Evolutionary conservation across 2,888 invertebrate species (phyloP).

Genomic region (Drosophila lacicola): DNA sequence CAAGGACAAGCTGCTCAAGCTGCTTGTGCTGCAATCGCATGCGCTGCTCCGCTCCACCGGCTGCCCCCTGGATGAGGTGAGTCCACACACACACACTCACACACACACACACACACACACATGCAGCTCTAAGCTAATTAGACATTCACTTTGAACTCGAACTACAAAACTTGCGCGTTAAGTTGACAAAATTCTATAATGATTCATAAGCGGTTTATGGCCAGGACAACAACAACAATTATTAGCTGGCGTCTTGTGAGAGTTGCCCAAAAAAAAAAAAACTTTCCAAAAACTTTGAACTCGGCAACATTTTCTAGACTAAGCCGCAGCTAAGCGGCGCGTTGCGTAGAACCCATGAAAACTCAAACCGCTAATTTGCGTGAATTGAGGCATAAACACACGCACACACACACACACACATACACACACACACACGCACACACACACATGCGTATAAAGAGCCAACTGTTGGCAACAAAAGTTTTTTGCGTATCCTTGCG

Average conservation of each 20-base stretch:
- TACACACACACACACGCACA: constrained; percentile 21
- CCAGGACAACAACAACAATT: constrained; percentile 22
- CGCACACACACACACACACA: constrained; percentile 14
- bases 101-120: too few species aligned
- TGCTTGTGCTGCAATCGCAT: constrained; percentile 95
- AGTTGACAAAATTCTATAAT: constrained; percentile 73
- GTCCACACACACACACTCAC: constrained; percentile 55
- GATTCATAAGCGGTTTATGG: constrained; percentile 78
- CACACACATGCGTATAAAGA: constrained; percentile 10
- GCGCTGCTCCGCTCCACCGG: constrained; percentile 94
- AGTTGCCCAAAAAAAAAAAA: constrained; percentile 55
- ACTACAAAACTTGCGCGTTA: constrained; percentile 53
- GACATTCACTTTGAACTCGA: constrained; percentile 80
- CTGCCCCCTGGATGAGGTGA: constrained; percentile 97
- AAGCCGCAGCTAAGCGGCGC: constrained; percentile 20
- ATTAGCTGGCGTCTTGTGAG: constrained; percentile 55
- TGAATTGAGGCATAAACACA: constrained; percentile 62
- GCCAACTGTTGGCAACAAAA: constrained; percentile 50
- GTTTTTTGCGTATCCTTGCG: constrained; percentile 42
- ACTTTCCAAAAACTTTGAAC: neutral
- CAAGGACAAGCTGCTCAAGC: constrained; percentile 95
- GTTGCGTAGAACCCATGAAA: constrained; percentile 41
- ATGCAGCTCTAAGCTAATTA: constrained; percentile 59
- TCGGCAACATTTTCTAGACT: constrained; percentile 24
- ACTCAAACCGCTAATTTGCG: constrained; percentile 74